Base-by-base conservation (phyloP, 2,113 vertebrate genomes). In the Myanophis thanlyinensis region DNA sequence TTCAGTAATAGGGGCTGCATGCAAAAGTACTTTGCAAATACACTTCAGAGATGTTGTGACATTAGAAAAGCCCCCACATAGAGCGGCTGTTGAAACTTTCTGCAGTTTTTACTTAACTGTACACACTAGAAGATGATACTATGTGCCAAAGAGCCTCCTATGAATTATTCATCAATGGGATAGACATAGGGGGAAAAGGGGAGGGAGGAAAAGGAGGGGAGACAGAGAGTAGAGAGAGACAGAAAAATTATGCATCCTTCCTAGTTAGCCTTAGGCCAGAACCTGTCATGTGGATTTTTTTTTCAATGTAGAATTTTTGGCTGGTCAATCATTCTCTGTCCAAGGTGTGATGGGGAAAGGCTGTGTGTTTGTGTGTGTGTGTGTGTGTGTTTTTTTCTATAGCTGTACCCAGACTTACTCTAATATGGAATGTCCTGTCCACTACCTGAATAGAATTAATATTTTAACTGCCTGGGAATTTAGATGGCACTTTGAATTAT, bases 141-240 rank as follows among this genome's bases (percentile, higher is more conserved):
- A 51, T 88, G 35, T 23, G 35, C 87, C 53, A 85, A 56, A 54
- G 67, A 59, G 56, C 11, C 25, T 13, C 22, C 62, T 48, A 85
- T 85, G 87, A 85, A 93, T 89, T 91, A 91, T 91, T 85, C 47
- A 91, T 85, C 18, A 49, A 13, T 40, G 48, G 53, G 89, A 90
- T 47, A 90, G 53, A 27, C 48, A 35, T 18, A 18, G 25, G 52
- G 23, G 4, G 5, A 35, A 3, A 15, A 5, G 15, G 25, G 15
- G 52, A 85, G 51, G 25, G 20, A 80, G 54, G 56, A 40, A 35
- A 80, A 44, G 35, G 73, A 40, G 73, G 67, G 73, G 35, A 80
- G 73, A 22, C 35, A 40, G 73, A 20, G 35, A 80, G 73, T 80
- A 80, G 73, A 59, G 40, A 80, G 73, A 59, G 40, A 90, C 87